Evolutionary conservation across 2,113 vertebrate genomes (phyloP), one percentile per base, ranked within the genome.

Genomic region (Telmatochromis sp.): DNA sequence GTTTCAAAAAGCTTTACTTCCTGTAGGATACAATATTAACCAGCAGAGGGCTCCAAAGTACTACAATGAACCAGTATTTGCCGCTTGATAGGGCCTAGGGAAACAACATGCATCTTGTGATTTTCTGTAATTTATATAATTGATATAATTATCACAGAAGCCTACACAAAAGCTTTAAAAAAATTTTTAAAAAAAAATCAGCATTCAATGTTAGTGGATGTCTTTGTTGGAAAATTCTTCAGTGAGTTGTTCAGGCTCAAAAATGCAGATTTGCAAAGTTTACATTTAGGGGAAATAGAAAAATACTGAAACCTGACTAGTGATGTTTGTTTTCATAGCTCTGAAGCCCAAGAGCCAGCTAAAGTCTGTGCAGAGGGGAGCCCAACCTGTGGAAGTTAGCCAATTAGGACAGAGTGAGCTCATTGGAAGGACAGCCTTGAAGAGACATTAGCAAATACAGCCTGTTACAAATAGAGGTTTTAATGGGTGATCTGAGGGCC

Each of bases 1-100:
- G 26, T 65, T 65, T 65, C 60, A 21, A 65, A n/a, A 37, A 21
- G 33, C 33, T 28, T 37, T 15, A 73, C 37, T 51, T 40, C 45
- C 75, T 90, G 87, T 75, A 92, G 58, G 84, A 58, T 19, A 35
- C 45, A 51, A 81, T 37, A 40, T 5, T 2, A 21, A 86, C 93
- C 95, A 92, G 17, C 19, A 91, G 95, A 89, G 87, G 93, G 82
- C 75, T 5, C 85, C 53, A 83, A 1, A 71, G 65, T 47, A 88
- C 86, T 82, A 58, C 35, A 51, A 55, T 85, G 9, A 84, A 55
- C 11, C 54, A 86, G 33, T 83, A 14, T 14, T 86, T 81, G 45
- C 19, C 9, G 8, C 7, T 58, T 5, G 86, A 85, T 19, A 35
- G 83, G 83, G 60, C 68, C 75, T 63, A 12, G 12, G 37, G 23